Percentiles rank a stretch among this genome's conserved stretches.
These are phyloP conservation scores for Pentalonia nigronervosa DNA, from an alignment of 1,140 invertebrate species.

Conservation along the genomic window DNA sequence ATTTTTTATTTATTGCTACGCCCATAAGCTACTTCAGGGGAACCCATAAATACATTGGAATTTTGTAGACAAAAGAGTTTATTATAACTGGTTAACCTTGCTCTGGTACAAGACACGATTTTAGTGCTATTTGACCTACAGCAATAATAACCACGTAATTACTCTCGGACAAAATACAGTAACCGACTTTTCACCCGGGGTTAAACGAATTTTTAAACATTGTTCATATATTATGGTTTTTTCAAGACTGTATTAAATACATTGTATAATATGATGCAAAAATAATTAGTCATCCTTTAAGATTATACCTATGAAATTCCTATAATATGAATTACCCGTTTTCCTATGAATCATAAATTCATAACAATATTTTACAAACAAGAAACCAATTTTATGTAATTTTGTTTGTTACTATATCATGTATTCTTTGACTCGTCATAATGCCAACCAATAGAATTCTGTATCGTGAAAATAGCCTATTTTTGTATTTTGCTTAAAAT, in stretches of 20 bases:
- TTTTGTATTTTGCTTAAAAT: background rate
- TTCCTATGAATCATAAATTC: background rate
- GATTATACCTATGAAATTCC: background rate
- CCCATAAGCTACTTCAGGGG: slow-evolving; percentile 20
- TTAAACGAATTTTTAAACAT: background rate
- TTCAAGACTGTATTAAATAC: background rate
- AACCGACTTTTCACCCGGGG: slow-evolving; percentile 32
- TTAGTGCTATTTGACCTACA: slow-evolving; percentile 53
- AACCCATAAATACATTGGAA: slow-evolving; percentile 18
- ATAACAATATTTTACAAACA: background rate
- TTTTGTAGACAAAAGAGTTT: slow-evolving; percentile 56
- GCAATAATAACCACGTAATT: slow-evolving; percentile 52
- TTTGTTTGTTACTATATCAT: background rate
- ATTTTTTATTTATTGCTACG: slow-evolving; percentile 27
- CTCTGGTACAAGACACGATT: slow-evolving; percentile 55
- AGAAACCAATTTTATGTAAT: background rate
- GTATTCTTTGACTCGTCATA: background rate
- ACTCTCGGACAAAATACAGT: background rate
- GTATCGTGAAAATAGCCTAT: background rate
- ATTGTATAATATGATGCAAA: background rate
- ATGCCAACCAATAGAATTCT: background rate
- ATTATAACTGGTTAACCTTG: slow-evolving; percentile 55
- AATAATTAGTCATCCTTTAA: background rate
- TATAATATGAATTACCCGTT: background rate
- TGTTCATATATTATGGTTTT: background rate